A percentile compares a stretch with the other conserved stretches of the same genome.
Conservation (phyloP, 2,113 vertebrate genomes). For the Clarias batrachus region DNA sequence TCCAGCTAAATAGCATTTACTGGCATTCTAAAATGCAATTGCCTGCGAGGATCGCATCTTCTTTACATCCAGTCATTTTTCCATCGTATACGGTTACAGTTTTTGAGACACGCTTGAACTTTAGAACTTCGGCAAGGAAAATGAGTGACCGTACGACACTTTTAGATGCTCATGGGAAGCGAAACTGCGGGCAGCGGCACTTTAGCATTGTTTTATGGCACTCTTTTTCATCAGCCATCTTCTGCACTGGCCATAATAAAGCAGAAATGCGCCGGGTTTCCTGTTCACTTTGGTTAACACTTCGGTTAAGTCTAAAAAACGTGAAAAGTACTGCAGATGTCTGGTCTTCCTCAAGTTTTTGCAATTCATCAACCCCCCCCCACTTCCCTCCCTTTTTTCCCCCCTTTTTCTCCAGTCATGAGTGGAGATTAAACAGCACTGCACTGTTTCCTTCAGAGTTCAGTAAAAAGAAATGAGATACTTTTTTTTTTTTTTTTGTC, state of each 20-base stretch:
- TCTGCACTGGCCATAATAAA: constrained; percentile 35
- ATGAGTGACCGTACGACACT: constrained; percentile 27
- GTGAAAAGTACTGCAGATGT: not conserved
- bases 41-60: constrained; percentile 4
- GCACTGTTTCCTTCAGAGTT: constrained; percentile 3
- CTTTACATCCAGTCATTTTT: constrained; percentile 32
- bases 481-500: not conserved
- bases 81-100: not conserved
- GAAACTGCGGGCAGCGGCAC: not conserved
- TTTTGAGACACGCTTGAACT: constrained; percentile 18
- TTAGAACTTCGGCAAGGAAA: constrained; percentile 11
- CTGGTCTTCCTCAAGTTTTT: constrained; percentile 3
- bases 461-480: not conserved
- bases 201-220: constrained; percentile 38
- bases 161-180: constrained; percentile 27
- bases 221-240: constrained; percentile 3
- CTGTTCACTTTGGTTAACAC: not conserved
- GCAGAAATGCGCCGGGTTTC: not conserved
- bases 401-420: not conserved
- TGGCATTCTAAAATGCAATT: constrained; percentile 28
- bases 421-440: constrained; percentile 15
- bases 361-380: not conserved
- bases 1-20: constrained; percentile 34
- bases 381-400: not conserved
- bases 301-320: not conserved